Base-by-base conservation (phyloP, 2,113 vertebrate genomes). In the Oncorhynchus clarkii region DNA sequence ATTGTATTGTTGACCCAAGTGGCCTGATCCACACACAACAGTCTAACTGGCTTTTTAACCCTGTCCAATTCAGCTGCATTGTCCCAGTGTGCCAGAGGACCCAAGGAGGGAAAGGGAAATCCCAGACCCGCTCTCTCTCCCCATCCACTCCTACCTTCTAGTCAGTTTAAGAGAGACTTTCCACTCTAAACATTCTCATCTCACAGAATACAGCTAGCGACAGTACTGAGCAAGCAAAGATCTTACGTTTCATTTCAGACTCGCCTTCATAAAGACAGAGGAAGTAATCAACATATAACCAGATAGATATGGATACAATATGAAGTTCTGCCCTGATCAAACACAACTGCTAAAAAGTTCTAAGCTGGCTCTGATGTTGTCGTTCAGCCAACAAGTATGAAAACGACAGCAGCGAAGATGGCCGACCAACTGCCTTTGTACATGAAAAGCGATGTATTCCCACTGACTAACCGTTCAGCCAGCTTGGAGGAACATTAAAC, bases 11-110 rank as follows among this genome's bases (percentile, higher is more conserved):
- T 78, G 86, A 86, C 84, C 85, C n/a, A 49, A 39, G 79, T 81
- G 85, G 78, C 82, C 68, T 14, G 78, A 54, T 80, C 75, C 79
- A 84, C 69, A 86, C 85, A 78, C 49, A 64, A 78, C 49, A 84
- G 77, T 70, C 77, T 85, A 82, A 83, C 72, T 86, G 76, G 64
- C 80, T 85, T 90, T 54, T 90, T 87, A 91, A 91, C 87, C 85
- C 75, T 78, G 74, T 80, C 81, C 70, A 76, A 54, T 80, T 88
- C 76, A 82, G 82, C 71, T 80, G 79, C 67, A 77, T 57, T 9
- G 24, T 76, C 77, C 64, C 67, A 14, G 49, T 57, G 67, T 71
- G 64, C 39, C 51, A 67, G 59, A 71, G 14, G 5, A 75, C n/a
- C 31, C 62, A 78, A 78, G 16, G 51, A 54, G 51, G 5, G 51